These are phyloP conservation scores for Acanthaster planci DNA, from an alignment of 35 echinoderm and acorn worm species.

Conservation along the genomic window DNA sequence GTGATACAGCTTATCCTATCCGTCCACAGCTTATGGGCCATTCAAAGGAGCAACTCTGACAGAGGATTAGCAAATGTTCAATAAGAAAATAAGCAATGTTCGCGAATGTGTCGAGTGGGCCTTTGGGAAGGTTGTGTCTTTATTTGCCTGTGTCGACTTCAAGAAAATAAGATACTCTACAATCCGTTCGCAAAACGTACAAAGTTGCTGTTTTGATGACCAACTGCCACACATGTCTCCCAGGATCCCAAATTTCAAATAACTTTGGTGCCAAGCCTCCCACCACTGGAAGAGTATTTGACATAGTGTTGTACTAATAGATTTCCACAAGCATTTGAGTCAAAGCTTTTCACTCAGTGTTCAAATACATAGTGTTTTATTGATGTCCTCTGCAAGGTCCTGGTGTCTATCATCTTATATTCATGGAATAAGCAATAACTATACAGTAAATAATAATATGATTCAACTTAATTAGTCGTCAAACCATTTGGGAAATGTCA, in stretches of 20 bases:
- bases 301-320: not conserved
- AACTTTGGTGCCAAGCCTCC: not conserved
- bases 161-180: slow-evolving; percentile 33
- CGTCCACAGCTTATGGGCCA: slow-evolving; percentile 16
- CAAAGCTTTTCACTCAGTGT: too few species aligned
- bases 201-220: slow-evolving; percentile 22
- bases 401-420: too few species aligned
- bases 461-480: too few species aligned
- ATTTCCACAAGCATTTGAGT: too few species aligned
- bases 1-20: slow-evolving; percentile 66
- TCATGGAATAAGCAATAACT: too few species aligned
- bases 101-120: slow-evolving; percentile 41
- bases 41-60: slow-evolving; percentile 16
- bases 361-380: too few species aligned
- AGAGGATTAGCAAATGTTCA: slow-evolving; percentile 32
- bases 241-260: not conserved
- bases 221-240: slow-evolving; percentile 23
- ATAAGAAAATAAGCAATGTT: slow-evolving; percentile 12
- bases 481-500: too few species aligned
- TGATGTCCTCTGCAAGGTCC: too few species aligned
- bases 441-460: too few species aligned
- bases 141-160: slow-evolving; percentile 40
- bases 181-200: slow-evolving; percentile 18
- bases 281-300: not conserved
- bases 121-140: slow-evolving; percentile 37